phyloP scores from a whole-genome alignment of 1,140 invertebrate species.

The Littorina saxatilis region DNA sequence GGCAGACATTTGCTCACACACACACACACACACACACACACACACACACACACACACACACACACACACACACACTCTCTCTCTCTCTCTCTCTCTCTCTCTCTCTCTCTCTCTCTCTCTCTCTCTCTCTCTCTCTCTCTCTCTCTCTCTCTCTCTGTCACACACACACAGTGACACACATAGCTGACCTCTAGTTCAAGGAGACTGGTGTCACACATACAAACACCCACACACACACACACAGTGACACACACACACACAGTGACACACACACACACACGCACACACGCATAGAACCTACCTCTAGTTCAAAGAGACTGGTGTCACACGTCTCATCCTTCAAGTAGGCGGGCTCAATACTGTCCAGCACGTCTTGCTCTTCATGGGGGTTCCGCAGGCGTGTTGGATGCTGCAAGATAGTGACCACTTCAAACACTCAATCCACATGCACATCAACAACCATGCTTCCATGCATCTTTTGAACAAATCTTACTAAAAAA shows the following conservation, averaged over 20 bases:
- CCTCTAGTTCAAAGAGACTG: conserved; percentile 82
- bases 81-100: too few species aligned
- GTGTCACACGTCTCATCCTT: conserved; percentile 81
- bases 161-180: background rate
- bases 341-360: conserved; percentile 84
- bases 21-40: too few species aligned
- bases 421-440: too few species aligned
- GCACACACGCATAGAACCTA: conserved; percentile 58
- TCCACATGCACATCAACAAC: too few species aligned
- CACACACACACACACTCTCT: background rate
- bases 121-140: too few species aligned
- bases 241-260: background rate
- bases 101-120: background rate
- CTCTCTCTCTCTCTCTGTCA: too few species aligned
- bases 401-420: conserved; percentile 53
- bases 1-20: background rate
- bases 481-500: too few species aligned
- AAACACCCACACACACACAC: background rate
- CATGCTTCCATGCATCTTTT: too few species aligned
- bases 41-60: background rate
- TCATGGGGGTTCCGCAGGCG: conserved; percentile 77
- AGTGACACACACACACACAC: background rate
- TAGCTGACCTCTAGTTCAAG: too few species aligned
- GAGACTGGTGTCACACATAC: background rate
- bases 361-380: conserved; percentile 86